Evolutionary conservation across 2,797 vertebrate genomes (phyloP), one percentile per base, ranked within the genome.

Genomic region (Geotrypetes seraphini): DNA sequence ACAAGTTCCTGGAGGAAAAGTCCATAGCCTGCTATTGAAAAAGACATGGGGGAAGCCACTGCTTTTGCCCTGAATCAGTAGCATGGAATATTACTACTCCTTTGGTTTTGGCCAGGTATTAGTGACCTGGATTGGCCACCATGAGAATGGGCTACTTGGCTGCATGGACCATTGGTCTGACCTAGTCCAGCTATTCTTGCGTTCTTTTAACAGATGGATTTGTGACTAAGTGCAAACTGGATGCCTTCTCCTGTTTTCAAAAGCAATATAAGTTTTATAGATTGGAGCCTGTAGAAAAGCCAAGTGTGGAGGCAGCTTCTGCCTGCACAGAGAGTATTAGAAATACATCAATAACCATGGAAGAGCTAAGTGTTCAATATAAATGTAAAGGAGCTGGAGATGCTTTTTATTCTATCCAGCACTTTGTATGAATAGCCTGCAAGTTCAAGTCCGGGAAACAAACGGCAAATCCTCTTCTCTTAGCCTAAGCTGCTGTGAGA

Each of bases 401-500:
- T 11, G 2, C 21, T 28, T 32, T 9, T 39, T 57, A 44, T 56
- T n/a, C n/a, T 36, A 47, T 53, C 57, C 47, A 43, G 27, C 10
- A 28, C 42, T 57, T 22, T 53, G 50, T 57, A 20, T 47, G 60
- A 57, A 17, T 52, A 52, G 50, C 56, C 56, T 62, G 41, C 53
- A 47, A 52, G 57, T 51, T 39, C 66, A 74, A 66, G 59, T 69
- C 43, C 6, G 33, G 38, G 42, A 47, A 39, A 38, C 23, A 16
- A 49, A 5, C n/a, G 19, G 10, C 37, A 52, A 40, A 62, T 47
- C 61, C 33, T 11, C 38, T 13, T 40, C 17, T 4, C 28, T 52
- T 33, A 47, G 10, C 36, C 24, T 22, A 30, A 46, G 46, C 31
- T 53, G 46, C 61, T 63, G 43, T 63, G 60, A 70, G 69, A 66